A percentile compares a stretch with the other conserved stretches of the same genome.
Evolutionary conservation across 2,888 invertebrate genomes (phyloP).

Genomic region (Dorcus hopei): DNA sequence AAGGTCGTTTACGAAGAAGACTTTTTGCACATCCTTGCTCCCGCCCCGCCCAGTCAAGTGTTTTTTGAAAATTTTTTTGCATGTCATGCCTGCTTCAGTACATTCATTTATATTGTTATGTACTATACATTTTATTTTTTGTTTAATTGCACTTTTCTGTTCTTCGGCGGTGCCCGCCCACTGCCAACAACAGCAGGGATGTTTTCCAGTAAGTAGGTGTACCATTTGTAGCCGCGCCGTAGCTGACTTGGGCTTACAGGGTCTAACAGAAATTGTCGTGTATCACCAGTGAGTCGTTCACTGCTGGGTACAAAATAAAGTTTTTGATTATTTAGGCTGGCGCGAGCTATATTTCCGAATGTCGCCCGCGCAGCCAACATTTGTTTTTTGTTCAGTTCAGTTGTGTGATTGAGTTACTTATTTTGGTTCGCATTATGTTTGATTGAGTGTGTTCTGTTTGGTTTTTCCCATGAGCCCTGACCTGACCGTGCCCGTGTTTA

Average conservation of each 20-base stretch:
- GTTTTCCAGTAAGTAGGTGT: slow-evolving; percentile 70
- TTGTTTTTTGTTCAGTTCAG: slow-evolving; percentile 23
- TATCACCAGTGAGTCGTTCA: neutral
- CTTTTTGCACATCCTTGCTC: slow-evolving; percentile 68
- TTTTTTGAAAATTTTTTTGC: slow-evolving; percentile 54
- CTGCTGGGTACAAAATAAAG: neutral
- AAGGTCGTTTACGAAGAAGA: slow-evolving; percentile 65
- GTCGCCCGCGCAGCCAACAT: slow-evolving; percentile 9
- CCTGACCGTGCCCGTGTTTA: slow-evolving; percentile 68
- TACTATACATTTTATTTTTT: slow-evolving; percentile 48
- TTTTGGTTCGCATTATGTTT: slow-evolving; percentile 40
- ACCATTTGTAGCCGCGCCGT: slow-evolving; percentile 28
- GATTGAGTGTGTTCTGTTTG: slow-evolving; percentile 40
- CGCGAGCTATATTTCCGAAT: neutral
- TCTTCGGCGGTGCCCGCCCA: slow-evolving; percentile 57
- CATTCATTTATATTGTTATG: slow-evolving; percentile 46
- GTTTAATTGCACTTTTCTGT: slow-evolving; percentile 64
- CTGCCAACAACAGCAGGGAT: slow-evolving; percentile 63
- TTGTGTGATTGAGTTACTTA: slow-evolving; percentile 48
- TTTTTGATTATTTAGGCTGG: slow-evolving; percentile 1
- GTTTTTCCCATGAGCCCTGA: slow-evolving; percentile 62
- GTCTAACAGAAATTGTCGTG: neutral
- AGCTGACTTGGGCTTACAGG: slow-evolving; percentile 11
- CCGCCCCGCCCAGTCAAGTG: slow-evolving; percentile 55
- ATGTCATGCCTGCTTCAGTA: slow-evolving; percentile 70